These are phyloP conservation scores for Tiliacea citrago DNA, from an alignment of 2,888 invertebrate genomes.

Conservation along the genomic window DNA sequence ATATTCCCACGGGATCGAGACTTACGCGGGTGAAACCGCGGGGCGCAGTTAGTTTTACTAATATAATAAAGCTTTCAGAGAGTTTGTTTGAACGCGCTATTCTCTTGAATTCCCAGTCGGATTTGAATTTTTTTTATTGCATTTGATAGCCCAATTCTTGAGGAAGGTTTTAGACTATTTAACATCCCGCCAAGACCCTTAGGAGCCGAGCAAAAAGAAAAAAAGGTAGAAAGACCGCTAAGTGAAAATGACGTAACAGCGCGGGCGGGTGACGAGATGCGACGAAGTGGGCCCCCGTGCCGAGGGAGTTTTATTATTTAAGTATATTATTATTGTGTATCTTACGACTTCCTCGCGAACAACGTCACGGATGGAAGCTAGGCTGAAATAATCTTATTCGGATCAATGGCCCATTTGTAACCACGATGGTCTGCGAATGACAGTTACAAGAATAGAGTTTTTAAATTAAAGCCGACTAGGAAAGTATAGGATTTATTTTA, in stretches of 20 bases:
- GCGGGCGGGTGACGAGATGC: background rate
- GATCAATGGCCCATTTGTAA: constrained; percentile 28
- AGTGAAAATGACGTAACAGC: background rate
- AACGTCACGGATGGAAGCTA: background rate
- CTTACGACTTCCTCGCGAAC: background rate
- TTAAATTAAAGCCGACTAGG: background rate
- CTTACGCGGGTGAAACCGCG: too few species aligned
- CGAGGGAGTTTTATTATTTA: background rate
- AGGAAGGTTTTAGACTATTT: background rate
- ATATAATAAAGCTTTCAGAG: too few species aligned
- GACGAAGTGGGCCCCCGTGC: background rate
- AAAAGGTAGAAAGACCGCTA: background rate
- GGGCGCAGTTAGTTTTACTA: too few species aligned
- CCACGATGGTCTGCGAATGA: constrained; percentile 21
- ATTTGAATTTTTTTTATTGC: background rate
- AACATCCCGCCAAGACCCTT: background rate
- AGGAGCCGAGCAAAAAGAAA: background rate
- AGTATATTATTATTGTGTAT: background rate
- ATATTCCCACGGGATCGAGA: too few species aligned
- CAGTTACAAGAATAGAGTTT: constrained; percentile 24
- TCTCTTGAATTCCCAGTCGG: background rate
- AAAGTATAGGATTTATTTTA: constrained; percentile 11
- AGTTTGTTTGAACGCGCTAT: background rate
- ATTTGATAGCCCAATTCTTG: background rate
- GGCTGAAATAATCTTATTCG: constrained; percentile 1